These are phyloP conservation scores for Eciton burchellii DNA, from an alignment of 1,140 invertebrate species.

Conservation along the genomic window DNA sequence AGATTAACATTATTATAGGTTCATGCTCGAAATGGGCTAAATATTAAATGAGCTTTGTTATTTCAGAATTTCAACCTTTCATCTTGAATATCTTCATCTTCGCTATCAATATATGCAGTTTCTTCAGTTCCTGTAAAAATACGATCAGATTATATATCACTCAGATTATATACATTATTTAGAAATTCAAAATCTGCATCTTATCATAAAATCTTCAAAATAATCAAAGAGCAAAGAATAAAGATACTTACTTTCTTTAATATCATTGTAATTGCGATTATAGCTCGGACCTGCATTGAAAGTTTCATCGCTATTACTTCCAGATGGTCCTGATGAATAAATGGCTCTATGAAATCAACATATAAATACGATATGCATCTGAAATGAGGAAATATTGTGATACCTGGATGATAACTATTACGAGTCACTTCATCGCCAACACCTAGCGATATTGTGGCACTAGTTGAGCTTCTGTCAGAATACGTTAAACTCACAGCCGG, in stretches of 20 bases:
- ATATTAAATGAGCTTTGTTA: not conserved
- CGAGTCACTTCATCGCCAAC: slow-evolving; percentile 85
- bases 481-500: slow-evolving; percentile 87
- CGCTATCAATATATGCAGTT: slow-evolving; percentile 83
- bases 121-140: slow-evolving; percentile 80
- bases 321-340: slow-evolving; percentile 73
- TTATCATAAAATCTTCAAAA: slow-evolving; percentile 23
- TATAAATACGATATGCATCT: slow-evolving; percentile 12
- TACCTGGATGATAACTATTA: slow-evolving; percentile 81
- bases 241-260: slow-evolving; percentile 77
- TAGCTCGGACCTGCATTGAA: slow-evolving; percentile 76
- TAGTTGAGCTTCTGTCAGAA: slow-evolving; percentile 85
- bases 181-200: too few relatives aligned
- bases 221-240: not conserved
- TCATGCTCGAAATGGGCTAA: too few relatives aligned
- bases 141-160: slow-evolving; percentile 46
- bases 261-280: slow-evolving; percentile 72
- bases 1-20: too few relatives aligned
- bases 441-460: slow-evolving; percentile 85
- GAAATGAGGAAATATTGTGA: not conserved
- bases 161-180: slow-evolving; percentile 7
- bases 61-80: slow-evolving; percentile 67
- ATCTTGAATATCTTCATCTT: slow-evolving; percentile 81
- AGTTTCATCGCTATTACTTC: slow-evolving; percentile 62
- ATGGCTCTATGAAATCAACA: not conserved